Evolutionary conservation across 2,888 invertebrate genomes (phyloP).

Genomic region (Amiota minor): DNA sequence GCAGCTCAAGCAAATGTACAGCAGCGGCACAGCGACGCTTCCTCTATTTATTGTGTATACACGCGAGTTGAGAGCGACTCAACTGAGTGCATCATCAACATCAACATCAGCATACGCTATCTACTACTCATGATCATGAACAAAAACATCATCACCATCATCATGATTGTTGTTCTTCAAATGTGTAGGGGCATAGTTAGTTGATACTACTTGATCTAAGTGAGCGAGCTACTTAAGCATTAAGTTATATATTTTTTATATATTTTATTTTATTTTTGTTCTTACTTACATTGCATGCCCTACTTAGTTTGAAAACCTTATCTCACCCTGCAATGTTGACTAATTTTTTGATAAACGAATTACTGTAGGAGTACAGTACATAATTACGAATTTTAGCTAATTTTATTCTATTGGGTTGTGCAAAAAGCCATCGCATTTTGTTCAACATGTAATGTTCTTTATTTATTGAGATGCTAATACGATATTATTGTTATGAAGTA

Average conservation of each 20-base stretch:
- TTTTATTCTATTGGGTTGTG: too few relatives aligned
- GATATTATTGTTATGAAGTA: too few relatives aligned
- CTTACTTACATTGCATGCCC: neutral
- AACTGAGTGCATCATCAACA: constrained; percentile 23
- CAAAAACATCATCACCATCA: constrained; percentile 4
- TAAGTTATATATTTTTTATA: neutral
- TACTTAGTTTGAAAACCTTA: neutral
- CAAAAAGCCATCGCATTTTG: too few relatives aligned
- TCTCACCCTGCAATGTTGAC: too few relatives aligned
- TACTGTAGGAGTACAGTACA: too few relatives aligned
- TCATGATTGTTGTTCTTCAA: neutral
- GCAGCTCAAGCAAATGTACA: constrained; percentile 31
- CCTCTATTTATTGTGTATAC: constrained; percentile 16
- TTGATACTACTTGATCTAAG: constrained; percentile 1
- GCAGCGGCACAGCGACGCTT: constrained; percentile 9
- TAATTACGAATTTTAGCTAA: too few relatives aligned
- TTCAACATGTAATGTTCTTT: too few relatives aligned
- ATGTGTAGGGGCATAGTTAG: constrained; percentile 9
- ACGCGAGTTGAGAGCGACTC: neutral
- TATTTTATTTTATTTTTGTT: neutral
- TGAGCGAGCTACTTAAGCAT: neutral
- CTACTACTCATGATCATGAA: constrained; percentile 8
- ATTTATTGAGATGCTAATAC: too few relatives aligned
- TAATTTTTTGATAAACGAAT: too few relatives aligned
- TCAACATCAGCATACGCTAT: neutral